Evolutionary conservation across 2,797 vertebrate species (phyloP), one percentile per base, ranked within the genome.

Genomic region (Helarctos malayanus): DNA sequence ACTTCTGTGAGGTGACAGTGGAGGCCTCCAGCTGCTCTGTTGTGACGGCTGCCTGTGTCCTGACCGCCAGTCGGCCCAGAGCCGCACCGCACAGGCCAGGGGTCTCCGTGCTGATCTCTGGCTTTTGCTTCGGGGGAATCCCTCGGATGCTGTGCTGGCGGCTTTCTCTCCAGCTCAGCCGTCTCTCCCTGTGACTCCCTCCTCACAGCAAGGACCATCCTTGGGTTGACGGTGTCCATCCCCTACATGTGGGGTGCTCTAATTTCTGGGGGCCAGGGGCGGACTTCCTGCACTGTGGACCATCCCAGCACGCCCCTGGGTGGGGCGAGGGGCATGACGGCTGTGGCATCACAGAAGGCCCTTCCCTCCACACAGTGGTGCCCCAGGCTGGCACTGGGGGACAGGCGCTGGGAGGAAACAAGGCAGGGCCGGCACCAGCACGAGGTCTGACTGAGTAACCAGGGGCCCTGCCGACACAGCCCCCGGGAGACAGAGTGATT

Each of bases 111-210:
- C 54, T 41, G 41, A 11, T 52, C 7, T 32, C 90, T 27, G 32
- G 76, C 49, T 2, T 35, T 15, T 35, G 80, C 38, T 14, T 21
- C 29, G 4, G 54, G 69, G 54, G 41, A 29, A 32, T 19, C 78
- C n/a, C 32, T 8, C 0, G 23, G 63, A 16, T 9, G 0, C 14
- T 2, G 35, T 3, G 35, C 47, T 23, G 4, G 1, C 6, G 6
- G 82, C 71, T 35, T 14, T 19, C 47, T 29, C 6, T 45, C 35
- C 35, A 10, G 59, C 71, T n/a, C 19, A 41, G 18, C 90, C 3
- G 0, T 19, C n/a, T 54, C 69, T n/a, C 47, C 68, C 81, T 1
- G 21, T 57, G 35, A 8, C 27, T 10, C 47, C 57, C 18, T 45
- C 41, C 57, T 2, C 27, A 4, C 27, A 1, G 69, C 0, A 10